Evolutionary conservation across 2,797 vertebrate species (phyloP).

Genomic region (Sebastolobus altivelis): DNA sequence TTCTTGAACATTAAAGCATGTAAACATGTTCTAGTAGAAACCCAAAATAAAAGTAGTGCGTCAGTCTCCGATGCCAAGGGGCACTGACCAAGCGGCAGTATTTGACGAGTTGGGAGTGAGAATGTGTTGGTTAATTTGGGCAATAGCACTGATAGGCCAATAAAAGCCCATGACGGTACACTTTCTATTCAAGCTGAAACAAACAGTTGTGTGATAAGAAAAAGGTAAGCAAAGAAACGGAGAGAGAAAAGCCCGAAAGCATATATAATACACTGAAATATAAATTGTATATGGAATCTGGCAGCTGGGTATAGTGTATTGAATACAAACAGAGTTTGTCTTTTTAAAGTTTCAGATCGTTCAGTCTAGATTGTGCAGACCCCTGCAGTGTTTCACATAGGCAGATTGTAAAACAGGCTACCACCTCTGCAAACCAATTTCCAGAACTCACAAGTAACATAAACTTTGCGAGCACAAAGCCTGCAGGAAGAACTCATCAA

Average conservation of each 20-base stretch:
- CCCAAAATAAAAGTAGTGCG: too few species aligned
- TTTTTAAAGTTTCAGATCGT: neutral
- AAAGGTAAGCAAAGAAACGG: neutral
- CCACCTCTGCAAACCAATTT: neutral
- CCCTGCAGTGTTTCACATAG: neutral
- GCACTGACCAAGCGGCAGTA: too few species aligned
- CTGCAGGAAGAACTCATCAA: neutral
- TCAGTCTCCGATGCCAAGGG: too few species aligned
- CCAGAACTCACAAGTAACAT: constrained; percentile 3
- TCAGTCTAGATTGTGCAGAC: neutral
- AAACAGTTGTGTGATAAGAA: neutral
- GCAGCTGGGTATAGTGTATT: neutral
- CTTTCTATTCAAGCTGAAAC: neutral
- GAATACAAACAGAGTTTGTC: neutral
- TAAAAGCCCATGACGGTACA: neutral
- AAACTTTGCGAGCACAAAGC: neutral
- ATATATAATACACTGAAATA: neutral
- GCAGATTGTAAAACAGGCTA: neutral
- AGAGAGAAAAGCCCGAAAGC: neutral
- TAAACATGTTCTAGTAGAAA: too few species aligned
- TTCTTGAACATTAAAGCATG: too few species aligned
- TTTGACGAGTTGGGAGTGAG: too few species aligned
- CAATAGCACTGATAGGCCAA: neutral
- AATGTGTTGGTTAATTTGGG: too few species aligned
- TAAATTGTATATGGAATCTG: neutral